These are phyloP conservation scores for Hypsopygia costalis DNA, from an alignment of 2,888 invertebrate genomes.

Conservation along the genomic window DNA sequence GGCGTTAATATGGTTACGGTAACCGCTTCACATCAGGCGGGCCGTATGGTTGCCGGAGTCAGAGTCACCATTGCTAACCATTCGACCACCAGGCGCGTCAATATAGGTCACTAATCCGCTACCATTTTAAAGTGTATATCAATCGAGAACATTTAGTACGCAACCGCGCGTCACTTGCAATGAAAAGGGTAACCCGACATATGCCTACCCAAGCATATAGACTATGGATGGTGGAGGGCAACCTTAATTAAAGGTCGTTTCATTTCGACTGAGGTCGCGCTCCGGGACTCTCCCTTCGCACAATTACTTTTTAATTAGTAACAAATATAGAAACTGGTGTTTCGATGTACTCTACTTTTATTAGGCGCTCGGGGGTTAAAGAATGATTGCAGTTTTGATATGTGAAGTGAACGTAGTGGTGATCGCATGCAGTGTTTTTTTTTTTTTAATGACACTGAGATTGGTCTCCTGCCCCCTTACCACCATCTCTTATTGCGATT, in stretches of 20 bases:
- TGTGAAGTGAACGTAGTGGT: too few species aligned
- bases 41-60: too few species aligned
- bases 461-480: too few species aligned
- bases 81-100: too few species aligned
- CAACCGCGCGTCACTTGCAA: slow-evolving; percentile 37
- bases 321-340: slow-evolving; percentile 37
- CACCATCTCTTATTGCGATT: too few species aligned
- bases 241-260: slow-evolving; percentile 62
- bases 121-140: background rate
- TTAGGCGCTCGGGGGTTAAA: slow-evolving; percentile 11
- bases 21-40: too few species aligned
- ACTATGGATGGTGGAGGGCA: slow-evolving; percentile 21
- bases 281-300: slow-evolving; percentile 29
- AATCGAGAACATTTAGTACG: slow-evolving; percentile 20
- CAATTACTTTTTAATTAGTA: slow-evolving; percentile 63
- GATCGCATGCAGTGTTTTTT: too few species aligned
- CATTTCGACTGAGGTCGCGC: slow-evolving; percentile 42
- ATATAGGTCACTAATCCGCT: too few species aligned
- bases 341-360: slow-evolving; percentile 27
- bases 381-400: background rate
- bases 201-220: slow-evolving; percentile 31
- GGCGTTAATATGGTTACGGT: too few species aligned
- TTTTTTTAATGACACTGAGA: too few species aligned
- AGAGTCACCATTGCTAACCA: too few species aligned
- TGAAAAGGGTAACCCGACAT: slow-evolving; percentile 55